A percentile compares a stretch with the other conserved stretches of the same genome.
Evolutionary conservation across 2,113 vertebrate species (phyloP).

Genomic region (Origma solitaria): DNA sequence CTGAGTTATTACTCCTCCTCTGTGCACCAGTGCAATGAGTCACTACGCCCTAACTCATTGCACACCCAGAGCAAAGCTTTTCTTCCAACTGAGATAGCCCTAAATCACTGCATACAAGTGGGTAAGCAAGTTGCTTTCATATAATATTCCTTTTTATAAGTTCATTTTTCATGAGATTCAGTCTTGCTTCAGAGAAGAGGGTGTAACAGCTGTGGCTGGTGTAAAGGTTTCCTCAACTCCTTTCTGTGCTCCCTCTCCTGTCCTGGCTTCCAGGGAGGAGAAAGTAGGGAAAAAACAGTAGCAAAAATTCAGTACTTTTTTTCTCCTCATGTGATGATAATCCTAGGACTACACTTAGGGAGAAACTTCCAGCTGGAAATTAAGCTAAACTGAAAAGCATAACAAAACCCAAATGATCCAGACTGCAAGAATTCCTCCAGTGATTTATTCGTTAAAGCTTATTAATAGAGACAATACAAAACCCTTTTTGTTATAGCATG

Average conservation of each 20-base stretch:
- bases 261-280: neutral
- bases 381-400: constrained; percentile 58
- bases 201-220: neutral
- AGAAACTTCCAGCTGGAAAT: constrained; percentile 58
- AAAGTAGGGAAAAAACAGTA: neutral
- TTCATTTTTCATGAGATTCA: neutral
- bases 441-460: constrained; percentile 46
- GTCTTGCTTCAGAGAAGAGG: neutral
- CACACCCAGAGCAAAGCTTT: neutral
- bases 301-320: neutral
- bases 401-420: constrained; percentile 38
- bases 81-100: neutral
- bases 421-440: constrained; percentile 24
- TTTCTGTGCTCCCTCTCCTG: neutral
- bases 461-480: constrained; percentile 59
- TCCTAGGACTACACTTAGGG: constrained; percentile 2
- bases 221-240: neutral
- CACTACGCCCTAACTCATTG: neutral
- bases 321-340: neutral
- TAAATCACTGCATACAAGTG: neutral
- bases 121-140: constrained; percentile 7
- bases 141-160: constrained; percentile 32
- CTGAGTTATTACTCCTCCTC: neutral
- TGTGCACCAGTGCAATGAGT: too few species aligned
- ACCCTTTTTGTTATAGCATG: neutral